These are phyloP conservation scores for Colius striatus DNA, from an alignment of 2,113 vertebrate species.

Conservation along the genomic window DNA sequence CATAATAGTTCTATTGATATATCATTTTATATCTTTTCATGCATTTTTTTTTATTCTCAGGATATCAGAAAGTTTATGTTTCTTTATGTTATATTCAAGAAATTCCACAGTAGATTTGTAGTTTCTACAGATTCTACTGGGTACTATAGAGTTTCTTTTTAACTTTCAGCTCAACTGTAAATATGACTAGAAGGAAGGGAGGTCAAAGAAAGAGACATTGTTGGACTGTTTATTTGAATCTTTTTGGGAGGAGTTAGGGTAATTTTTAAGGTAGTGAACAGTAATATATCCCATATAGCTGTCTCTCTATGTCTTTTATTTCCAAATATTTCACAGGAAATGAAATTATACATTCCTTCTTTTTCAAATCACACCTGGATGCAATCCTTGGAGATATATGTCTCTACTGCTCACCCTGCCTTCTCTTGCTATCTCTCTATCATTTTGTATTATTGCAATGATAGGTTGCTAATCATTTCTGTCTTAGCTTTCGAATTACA, in stretches of 20 bases:
- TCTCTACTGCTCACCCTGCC: not conserved
- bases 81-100: not conserved
- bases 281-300: not conserved
- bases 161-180: not conserved
- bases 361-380: not conserved
- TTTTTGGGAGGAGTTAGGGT: too few species aligned
- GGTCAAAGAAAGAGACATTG: not conserved
- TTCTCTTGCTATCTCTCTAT: not conserved
- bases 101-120: not conserved
- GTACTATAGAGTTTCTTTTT: not conserved
- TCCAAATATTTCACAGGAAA: not conserved
- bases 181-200: not conserved
- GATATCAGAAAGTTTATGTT: not conserved
- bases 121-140: not conserved
- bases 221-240: not conserved
- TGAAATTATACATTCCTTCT: not conserved
- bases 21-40: not conserved
- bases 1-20: not conserved
- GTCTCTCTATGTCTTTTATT: not conserved
- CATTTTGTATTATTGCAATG: not conserved
- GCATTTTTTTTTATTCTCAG: not conserved
- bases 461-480: not conserved
- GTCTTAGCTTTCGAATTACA: conserved; percentile 4
- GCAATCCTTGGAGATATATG: not conserved
- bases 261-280: not conserved